These are phyloP conservation scores for Acrocephalus arundinaceus DNA, from an alignment of 2,113 vertebrate species.

Conservation along the genomic window DNA sequence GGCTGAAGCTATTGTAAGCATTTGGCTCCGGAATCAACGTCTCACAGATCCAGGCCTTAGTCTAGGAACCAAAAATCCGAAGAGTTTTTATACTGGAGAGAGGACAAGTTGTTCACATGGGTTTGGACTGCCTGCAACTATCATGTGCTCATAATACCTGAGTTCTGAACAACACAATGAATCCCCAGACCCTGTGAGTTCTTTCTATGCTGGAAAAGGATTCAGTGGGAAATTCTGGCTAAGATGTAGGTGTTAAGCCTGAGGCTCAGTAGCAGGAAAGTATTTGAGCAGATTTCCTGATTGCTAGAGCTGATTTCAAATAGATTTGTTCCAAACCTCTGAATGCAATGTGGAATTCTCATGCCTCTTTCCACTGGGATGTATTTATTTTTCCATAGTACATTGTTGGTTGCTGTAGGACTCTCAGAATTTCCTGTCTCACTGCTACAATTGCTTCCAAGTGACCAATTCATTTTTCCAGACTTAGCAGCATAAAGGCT, in stretches of 20 bases:
- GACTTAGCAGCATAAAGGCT: not conserved
- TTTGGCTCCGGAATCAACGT: not conserved
- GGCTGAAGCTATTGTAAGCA: not conserved
- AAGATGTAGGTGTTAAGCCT: not conserved
- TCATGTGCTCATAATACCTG: not conserved
- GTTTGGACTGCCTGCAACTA: not conserved
- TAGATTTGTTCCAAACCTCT: conserved; percentile 43
- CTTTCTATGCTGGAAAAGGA: not conserved
- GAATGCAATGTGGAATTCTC: conserved; percentile 50
- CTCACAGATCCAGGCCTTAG: not conserved
- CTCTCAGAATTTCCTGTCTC: conserved; percentile 58
- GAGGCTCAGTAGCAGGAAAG: conserved; percentile 42
- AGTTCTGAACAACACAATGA: not conserved
- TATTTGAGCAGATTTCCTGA: conserved; percentile 65
- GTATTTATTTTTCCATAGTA: conserved; percentile 64
- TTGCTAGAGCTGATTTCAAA: conserved; percentile 28
- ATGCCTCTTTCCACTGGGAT: conserved; percentile 46
- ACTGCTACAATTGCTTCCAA: conserved; percentile 2
- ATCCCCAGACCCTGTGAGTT: not conserved
- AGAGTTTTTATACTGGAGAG: not conserved
- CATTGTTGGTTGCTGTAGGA: conserved; percentile 58
- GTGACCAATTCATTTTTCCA: conserved; percentile 30
- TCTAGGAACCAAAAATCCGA: not conserved
- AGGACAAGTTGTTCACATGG: not conserved
- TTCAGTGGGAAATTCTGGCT: not conserved